phyloP scores from a whole-genome alignment of 1,140 invertebrate genomes.

The Nebria ingens region DNA sequence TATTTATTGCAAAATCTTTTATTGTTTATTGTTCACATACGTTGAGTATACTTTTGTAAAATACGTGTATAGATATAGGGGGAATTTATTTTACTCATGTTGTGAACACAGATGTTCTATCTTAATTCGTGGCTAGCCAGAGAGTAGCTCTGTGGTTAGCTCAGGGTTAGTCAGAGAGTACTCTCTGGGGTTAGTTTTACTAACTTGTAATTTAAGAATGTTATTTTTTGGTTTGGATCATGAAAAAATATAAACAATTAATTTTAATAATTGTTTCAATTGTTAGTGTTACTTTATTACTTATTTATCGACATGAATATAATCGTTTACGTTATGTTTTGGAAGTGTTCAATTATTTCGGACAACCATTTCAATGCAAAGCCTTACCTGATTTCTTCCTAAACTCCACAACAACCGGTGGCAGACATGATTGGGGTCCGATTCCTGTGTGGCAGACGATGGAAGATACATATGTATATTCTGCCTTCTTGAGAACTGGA shows the following conservation, averaged over 20 bases:
- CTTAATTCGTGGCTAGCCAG: too few species aligned
- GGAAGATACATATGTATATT: slow-evolving; percentile 42
- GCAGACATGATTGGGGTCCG: slow-evolving; percentile 30
- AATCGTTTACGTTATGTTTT: slow-evolving; percentile 61
- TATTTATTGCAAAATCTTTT: too few species aligned
- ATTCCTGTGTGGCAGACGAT: slow-evolving; percentile 29
- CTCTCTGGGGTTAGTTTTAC: too few species aligned
- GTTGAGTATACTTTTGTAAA: too few species aligned
- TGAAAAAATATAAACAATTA: slow-evolving; percentile 69
- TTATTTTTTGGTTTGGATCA: slow-evolving; percentile 26
- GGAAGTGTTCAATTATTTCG: slow-evolving; percentile 68
- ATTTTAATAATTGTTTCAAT: slow-evolving; percentile 50
- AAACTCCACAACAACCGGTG: background rate
- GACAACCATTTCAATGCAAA: slow-evolving; percentile 41
- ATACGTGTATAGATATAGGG: too few species aligned
- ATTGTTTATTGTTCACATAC: too few species aligned
- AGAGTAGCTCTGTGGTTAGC: too few species aligned
- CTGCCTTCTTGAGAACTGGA: slow-evolving; percentile 41
- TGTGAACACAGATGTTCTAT: too few species aligned
- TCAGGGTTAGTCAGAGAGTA: too few species aligned
- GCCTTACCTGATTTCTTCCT: slow-evolving; percentile 34
- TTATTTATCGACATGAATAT: slow-evolving; percentile 69
- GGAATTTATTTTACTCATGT: too few species aligned
- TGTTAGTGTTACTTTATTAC: slow-evolving; percentile 53
- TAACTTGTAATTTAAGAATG: too few species aligned